Percentiles rank a stretch among this genome's conserved stretches.
phyloP scores from a whole-genome alignment of 2,113 vertebrate species.

The Hypanus sabinus region DNA sequence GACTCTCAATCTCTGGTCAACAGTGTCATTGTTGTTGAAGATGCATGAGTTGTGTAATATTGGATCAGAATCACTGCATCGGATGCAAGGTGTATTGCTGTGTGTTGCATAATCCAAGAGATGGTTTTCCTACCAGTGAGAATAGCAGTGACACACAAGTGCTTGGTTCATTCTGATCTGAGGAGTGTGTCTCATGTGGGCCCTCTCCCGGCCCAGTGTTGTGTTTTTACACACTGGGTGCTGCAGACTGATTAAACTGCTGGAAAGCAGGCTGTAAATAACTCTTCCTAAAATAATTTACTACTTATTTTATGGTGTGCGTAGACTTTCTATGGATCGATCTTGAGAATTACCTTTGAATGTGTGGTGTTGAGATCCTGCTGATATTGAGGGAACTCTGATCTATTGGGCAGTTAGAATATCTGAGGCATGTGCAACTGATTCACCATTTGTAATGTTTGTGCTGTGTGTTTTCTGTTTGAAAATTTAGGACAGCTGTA shows the following conservation, averaged over 20 bases:
- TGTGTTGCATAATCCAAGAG: neutral
- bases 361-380: neutral
- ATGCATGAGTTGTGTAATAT: no score
- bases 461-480: neutral
- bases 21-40: neutral
- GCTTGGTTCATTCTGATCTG: no score
- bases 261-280: neutral
- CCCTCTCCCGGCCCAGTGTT: no score
- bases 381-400: neutral
- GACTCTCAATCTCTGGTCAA: neutral
- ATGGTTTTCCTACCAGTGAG: neutral
- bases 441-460: neutral
- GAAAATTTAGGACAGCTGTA: conserved; percentile 79
- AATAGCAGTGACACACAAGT: neutral
- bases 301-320: neutral
- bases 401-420: neutral
- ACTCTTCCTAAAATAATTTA: neutral
- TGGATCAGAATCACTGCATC: neutral
- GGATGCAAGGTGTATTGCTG: neutral
- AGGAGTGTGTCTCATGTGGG: no score
- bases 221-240: no score
- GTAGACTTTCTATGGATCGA: no score
- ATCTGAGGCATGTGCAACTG: neutral
- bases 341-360: neutral
- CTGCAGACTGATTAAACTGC: neutral